phyloP scores from a whole-genome alignment of 2,113 vertebrate species.

The Peromyscus leucopus region DNA sequence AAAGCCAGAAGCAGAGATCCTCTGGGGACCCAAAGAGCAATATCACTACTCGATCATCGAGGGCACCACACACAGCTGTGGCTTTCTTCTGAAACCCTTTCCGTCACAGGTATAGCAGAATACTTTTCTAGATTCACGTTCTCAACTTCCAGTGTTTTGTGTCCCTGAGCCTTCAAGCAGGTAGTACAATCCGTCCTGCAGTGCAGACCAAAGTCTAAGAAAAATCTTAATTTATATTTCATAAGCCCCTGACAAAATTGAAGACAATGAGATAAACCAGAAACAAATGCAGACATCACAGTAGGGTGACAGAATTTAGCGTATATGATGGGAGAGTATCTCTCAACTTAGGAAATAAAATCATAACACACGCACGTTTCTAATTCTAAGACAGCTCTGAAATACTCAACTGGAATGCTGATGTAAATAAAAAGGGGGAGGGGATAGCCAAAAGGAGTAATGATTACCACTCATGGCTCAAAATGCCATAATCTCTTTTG shows the following conservation, averaged over 20 bases:
- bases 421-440: slow-evolving; percentile 14
- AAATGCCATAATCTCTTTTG: slow-evolving; percentile 40
- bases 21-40: neutral
- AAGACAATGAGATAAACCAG: slow-evolving; percentile 39
- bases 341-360: slow-evolving; percentile 13
- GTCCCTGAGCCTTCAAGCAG: slow-evolving; percentile 31
- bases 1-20: neutral
- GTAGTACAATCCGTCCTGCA: neutral
- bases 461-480: neutral
- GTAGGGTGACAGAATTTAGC: neutral
- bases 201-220: slow-evolving; percentile 20
- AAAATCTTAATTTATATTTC: neutral
- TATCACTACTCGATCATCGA: neutral
- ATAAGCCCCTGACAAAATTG: slow-evolving; percentile 28
- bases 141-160: neutral
- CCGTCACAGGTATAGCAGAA: neutral
- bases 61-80: neutral
- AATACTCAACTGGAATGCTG: slow-evolving; percentile 26
- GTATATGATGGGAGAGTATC: neutral
- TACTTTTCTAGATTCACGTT: slow-evolving; percentile 35
- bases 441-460: neutral
- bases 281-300: slow-evolving; percentile 65
- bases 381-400: slow-evolving; percentile 32
- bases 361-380: neutral
- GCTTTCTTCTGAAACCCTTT: slow-evolving; percentile 2